Conservation (phyloP, 2,888 invertebrate species). For the Eremobia ochroleuca region DNA sequence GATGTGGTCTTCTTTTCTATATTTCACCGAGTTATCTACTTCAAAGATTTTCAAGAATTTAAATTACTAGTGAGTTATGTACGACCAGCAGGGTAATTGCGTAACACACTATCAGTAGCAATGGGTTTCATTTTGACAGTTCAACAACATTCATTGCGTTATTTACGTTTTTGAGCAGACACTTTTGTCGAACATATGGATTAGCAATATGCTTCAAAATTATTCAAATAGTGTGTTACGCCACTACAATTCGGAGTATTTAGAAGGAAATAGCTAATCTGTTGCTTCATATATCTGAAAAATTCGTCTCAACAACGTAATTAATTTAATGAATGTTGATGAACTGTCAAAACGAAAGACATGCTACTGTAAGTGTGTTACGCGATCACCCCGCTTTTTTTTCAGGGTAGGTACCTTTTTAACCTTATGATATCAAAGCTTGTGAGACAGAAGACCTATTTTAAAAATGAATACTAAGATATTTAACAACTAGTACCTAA, state of each 20-base stretch:
- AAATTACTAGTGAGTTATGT: neutral
- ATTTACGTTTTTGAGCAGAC: no score
- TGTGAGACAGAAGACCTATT: neutral
- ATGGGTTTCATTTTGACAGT: no score
- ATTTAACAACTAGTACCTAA: neutral
- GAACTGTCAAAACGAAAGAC: neutral
- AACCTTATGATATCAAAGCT: neutral
- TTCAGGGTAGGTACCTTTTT: neutral
- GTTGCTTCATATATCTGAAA: neutral
- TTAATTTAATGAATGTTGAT: neutral
- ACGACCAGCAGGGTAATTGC: neutral
- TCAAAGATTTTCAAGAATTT: neutral
- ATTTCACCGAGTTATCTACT: neutral
- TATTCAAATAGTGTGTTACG: no score
- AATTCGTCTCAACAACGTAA: neutral
- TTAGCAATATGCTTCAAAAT: no score
- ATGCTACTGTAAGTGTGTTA: neutral
- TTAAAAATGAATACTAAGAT: neutral
- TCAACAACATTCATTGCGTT: no score
- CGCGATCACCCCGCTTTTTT: neutral
- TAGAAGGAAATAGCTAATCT: neutral
- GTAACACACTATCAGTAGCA: neutral
- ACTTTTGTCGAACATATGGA: no score
- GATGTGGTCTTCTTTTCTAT: neutral
- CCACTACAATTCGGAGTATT: neutral